phyloP scores from a whole-genome alignment of 2,888 invertebrate species.

The Blastobasis adustella region DNA sequence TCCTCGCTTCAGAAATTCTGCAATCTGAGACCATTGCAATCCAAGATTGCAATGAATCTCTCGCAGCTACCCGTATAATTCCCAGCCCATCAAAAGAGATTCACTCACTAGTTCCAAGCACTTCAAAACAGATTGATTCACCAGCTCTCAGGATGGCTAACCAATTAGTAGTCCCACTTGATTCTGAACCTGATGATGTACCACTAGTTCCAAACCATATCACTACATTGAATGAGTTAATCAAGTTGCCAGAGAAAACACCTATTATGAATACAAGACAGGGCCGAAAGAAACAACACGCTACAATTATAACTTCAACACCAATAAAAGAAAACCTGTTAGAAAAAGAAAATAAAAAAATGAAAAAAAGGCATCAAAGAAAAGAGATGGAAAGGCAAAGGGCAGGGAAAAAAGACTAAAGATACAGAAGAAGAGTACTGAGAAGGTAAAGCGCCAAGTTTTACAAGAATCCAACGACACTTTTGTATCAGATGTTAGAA shows the following conservation, averaged over 20 bases:
- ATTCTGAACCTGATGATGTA: not conserved
- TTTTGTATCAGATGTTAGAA: constrained; percentile 9
- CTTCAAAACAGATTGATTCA: not conserved
- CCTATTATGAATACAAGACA: not conserved
- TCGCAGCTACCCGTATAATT: not conserved
- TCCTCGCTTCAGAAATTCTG: constrained; percentile 1
- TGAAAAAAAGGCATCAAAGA: constrained; percentile 1
- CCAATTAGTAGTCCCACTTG: not conserved
- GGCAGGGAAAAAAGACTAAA: no score
- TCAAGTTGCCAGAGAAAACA: not conserved
- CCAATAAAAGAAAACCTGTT: constrained; percentile 5
- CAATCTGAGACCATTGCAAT: not conserved
- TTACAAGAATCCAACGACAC: constrained; percentile 16
- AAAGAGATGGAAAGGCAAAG: no score
- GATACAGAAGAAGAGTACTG: no score
- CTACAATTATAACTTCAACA: constrained; percentile 6
- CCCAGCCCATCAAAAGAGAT: not conserved
- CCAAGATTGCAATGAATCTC: not conserved
- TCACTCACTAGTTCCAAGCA: not conserved
- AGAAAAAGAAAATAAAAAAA: constrained; percentile 7
- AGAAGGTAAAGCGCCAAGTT: constrained; percentile 17
- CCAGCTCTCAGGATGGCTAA: not conserved
- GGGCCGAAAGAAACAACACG: constrained; percentile 4
- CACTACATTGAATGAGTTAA: constrained; percentile 1
- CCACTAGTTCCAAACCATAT: not conserved